phyloP scores from a whole-genome alignment of 2,113 vertebrate species.

The Melanerpes aurifrons region DNA sequence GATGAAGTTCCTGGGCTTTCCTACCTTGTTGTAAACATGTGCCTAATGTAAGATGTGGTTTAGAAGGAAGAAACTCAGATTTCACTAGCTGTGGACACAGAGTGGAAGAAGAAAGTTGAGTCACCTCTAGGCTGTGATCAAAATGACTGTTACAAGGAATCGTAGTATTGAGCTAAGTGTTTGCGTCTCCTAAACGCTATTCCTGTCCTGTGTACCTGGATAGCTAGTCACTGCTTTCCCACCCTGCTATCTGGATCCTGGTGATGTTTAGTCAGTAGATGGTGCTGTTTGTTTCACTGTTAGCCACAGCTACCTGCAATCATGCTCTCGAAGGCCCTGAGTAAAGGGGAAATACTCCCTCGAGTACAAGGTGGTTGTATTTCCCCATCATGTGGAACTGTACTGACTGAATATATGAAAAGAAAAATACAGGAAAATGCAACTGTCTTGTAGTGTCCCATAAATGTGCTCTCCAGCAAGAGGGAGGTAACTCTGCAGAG shows the following conservation, averaged over 20 bases:
- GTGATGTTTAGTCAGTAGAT: slow-evolving; percentile 42
- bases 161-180: background rate
- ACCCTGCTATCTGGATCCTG: background rate
- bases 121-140: background rate
- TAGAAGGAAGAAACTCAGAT: background rate
- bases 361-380: background rate
- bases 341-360: background rate
- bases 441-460: background rate
- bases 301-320: background rate
- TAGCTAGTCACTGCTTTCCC: background rate
- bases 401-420: background rate
- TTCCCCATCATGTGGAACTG: background rate
- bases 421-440: background rate
- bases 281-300: slow-evolving; percentile 58
- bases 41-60: background rate
- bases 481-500: background rate
- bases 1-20: background rate
- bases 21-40: background rate
- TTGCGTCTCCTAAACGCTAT: background rate
- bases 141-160: background rate
- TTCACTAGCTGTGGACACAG: background rate
- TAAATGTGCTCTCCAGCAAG: background rate
- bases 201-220: background rate
- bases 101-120: background rate
- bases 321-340: background rate